These are phyloP conservation scores for Eriosoma lanigerum DNA, from an alignment of 1,140 invertebrate genomes.

Conservation along the genomic window DNA sequence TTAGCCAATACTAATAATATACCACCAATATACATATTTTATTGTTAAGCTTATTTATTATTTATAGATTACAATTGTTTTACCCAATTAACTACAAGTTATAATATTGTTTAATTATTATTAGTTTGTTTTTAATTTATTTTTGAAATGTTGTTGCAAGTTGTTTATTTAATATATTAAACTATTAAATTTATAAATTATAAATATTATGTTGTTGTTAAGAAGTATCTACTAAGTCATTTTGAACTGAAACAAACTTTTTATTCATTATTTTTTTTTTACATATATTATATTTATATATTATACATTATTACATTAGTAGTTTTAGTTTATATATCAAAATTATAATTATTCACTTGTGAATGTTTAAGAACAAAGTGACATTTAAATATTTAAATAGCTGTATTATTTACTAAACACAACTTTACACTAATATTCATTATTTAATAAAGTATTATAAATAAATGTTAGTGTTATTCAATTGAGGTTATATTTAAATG, in stretches of 20 bases:
- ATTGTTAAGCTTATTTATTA: not conserved
- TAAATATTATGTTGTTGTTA: too few species aligned
- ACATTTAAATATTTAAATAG: not conserved
- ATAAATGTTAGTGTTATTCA: not conserved
- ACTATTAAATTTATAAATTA: too few species aligned
- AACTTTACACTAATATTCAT: not conserved
- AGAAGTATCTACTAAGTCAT: not conserved
- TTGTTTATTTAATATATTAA: too few species aligned
- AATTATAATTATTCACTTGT: not conserved
- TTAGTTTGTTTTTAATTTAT: slow-evolving; percentile 1
- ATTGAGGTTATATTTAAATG: too few species aligned
- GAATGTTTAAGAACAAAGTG: not conserved
- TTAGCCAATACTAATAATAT: not conserved
- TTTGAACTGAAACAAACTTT: not conserved
- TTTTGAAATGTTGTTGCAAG: too few species aligned
- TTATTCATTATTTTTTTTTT: not conserved
- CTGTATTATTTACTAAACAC: not conserved
- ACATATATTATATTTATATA: not conserved
- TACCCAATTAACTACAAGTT: not conserved
- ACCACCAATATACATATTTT: not conserved
- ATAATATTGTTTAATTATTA: not conserved
- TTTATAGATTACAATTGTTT: not conserved
- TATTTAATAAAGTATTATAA: slow-evolving; percentile 24
- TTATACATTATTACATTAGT: too few species aligned
- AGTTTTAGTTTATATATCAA: not conserved